Evolutionary conservation across 2,797 vertebrate genomes (phyloP), one percentile per base, ranked within the genome.

Genomic region (Hapalemur alaotrensis): DNA sequence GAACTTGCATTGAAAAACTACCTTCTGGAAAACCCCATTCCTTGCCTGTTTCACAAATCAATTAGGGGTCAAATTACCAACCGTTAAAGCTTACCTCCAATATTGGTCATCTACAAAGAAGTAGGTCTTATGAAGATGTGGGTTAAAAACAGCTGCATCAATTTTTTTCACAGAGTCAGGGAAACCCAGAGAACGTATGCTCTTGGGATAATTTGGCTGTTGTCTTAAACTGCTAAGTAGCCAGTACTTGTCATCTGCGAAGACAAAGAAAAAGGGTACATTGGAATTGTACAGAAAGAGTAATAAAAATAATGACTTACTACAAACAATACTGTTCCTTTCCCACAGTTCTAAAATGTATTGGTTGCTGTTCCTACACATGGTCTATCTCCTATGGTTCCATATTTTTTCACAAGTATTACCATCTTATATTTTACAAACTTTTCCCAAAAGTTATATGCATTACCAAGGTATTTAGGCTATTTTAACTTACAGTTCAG

Each of bases 131-230:
- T 96, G 73, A 23, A 96, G 89, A 0, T 67, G 10, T 23, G 85
- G 96, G 30, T 99, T 98, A 67, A 99, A 97, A 69, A 99, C 94
- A 2, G 99, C 99, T n/a, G 99, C 99, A 61, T 99, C 98, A 0
- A 99, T 95, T 95, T 98, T 99, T 90, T 69, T 43, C 3, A 99
- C 94, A 0, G 3, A 95, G 11, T 1, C 61, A 23, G 99, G 99
- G 75, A 99, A 98, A 73, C 99, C 99, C 52, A 99, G 95, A 41
- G 70, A 97, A 73, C 87, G 92, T 41, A 99, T 98, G 41, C 70
- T 95, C 95, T 97, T 99, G 8, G 99, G 99, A 78, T 98, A 99
- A 43, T 96, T 97, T 0, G 8, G 1, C 0, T 98, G 86, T 32
- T 98, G 94, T 25, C 22, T 96, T 78, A 98, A 98, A 85, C 98